These are phyloP conservation scores for Lycia hirtaria DNA, from an alignment of 2,888 invertebrate species.

Conservation along the genomic window DNA sequence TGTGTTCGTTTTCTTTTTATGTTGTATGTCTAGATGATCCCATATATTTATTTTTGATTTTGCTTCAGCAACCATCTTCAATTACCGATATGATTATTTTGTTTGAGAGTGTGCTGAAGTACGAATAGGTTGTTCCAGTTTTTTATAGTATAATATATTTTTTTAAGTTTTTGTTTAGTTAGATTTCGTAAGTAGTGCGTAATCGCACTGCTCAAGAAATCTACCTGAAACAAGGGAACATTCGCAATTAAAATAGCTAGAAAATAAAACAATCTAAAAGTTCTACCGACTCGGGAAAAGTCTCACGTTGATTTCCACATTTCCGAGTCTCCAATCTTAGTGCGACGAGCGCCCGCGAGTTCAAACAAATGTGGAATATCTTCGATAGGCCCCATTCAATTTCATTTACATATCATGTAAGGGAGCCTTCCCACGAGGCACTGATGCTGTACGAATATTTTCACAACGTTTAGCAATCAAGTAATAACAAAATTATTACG, in stretches of 20 bases:
- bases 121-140: no score
- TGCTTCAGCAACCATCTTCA: no score
- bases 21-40: no score
- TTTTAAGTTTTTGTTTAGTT: no score
- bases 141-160: no score
- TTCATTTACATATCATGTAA: slow-evolving; percentile 70
- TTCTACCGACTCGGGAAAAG: slow-evolving; percentile 37
- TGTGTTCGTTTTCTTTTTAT: no score
- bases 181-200: no score
- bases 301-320: slow-evolving; percentile 49
- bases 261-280: slow-evolving; percentile 34
- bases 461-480: neutral
- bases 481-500: neutral
- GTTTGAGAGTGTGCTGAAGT: no score
- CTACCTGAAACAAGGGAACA: slow-evolving; percentile 3
- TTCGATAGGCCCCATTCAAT: slow-evolving; percentile 58
- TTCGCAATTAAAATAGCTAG: slow-evolving; percentile 5
- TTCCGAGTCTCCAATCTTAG: slow-evolving; percentile 22
- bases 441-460: neutral
- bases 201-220: neutral
- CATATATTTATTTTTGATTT: no score
- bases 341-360: slow-evolving; percentile 35
- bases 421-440: slow-evolving; percentile 10
- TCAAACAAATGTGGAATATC: slow-evolving; percentile 48
- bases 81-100: no score